These are phyloP conservation scores for Sphenodon punctatus DNA, from an alignment of 2,797 vertebrate species.

Conservation along the genomic window DNA sequence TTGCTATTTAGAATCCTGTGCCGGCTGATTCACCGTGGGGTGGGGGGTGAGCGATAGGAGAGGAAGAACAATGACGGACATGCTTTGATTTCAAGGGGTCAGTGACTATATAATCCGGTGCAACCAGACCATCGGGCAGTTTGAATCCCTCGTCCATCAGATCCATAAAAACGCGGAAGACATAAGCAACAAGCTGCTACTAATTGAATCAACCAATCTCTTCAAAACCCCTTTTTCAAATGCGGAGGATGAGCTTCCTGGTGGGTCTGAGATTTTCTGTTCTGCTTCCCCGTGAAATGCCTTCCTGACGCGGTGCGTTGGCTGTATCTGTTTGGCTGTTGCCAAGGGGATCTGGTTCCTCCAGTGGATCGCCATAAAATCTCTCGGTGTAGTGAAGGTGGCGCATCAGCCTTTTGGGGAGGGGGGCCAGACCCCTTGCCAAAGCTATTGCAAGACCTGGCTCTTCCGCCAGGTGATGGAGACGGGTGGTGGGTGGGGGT, in stretches of 20 bases:
- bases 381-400: neutral
- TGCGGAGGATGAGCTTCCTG: constrained; percentile 75
- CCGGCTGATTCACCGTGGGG: too few relatives aligned
- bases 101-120: constrained; percentile 81
- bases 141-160: constrained; percentile 86
- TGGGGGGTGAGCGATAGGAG: neutral
- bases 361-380: neutral
- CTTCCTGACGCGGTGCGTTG: neutral
- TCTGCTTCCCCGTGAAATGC: neutral
- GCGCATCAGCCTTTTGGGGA: too few relatives aligned
- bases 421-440: too few relatives aligned
- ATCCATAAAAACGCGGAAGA: constrained; percentile 85
- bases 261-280: constrained; percentile 66
- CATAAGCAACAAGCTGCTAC: constrained; percentile 79
- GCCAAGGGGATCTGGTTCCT: neutral
- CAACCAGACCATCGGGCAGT: constrained; percentile 79
- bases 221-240: constrained; percentile 79
- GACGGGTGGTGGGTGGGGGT: too few relatives aligned
- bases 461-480: too few relatives aligned
- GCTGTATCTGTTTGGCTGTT: neutral
- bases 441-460: too few relatives aligned
- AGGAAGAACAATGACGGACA: neutral
- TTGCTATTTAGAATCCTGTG: neutral
- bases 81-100: constrained; percentile 78
- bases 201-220: constrained; percentile 84